Conservation (phyloP, 2,113 vertebrate genomes). For the Oncorhynchus clarkii region DNA sequence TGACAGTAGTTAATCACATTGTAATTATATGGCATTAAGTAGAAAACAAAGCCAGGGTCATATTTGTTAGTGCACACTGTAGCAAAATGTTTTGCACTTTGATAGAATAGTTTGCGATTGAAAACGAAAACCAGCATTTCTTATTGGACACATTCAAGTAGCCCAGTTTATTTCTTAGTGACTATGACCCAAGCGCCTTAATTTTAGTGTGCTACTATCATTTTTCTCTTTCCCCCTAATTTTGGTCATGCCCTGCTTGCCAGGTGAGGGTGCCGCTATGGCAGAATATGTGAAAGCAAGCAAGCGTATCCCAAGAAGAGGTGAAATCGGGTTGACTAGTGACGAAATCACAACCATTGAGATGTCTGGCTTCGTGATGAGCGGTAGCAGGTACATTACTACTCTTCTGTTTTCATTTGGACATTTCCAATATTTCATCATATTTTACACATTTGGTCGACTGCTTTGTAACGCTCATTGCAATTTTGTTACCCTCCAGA, state of each 20-base stretch:
- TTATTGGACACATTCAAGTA: too few species aligned
- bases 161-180: too few species aligned
- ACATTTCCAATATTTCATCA: background rate
- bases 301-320: conserved; percentile 96
- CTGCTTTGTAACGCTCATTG: background rate
- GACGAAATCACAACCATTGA: conserved; percentile 93
- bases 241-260: conserved; percentile 95
- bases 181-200: too few species aligned
- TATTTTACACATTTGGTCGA: background rate
- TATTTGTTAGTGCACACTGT: too few species aligned
- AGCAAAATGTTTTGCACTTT: too few species aligned
- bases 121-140: too few species aligned
- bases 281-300: conserved; percentile 97
- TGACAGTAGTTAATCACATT: too few species aligned
- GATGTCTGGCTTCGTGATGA: conserved; percentile 96
- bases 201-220: too few species aligned
- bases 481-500: conserved; percentile 58
- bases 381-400: conserved; percentile 88
- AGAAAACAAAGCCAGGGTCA: too few species aligned
- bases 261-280: conserved; percentile 97
- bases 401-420: background rate
- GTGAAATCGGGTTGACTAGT: conserved; percentile 97
- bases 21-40: too few species aligned
- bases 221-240: conserved; percentile 60
- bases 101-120: too few species aligned